Conservation (phyloP, 1,140 invertebrate species). For the Teleogryllus occipitalis region DNA sequence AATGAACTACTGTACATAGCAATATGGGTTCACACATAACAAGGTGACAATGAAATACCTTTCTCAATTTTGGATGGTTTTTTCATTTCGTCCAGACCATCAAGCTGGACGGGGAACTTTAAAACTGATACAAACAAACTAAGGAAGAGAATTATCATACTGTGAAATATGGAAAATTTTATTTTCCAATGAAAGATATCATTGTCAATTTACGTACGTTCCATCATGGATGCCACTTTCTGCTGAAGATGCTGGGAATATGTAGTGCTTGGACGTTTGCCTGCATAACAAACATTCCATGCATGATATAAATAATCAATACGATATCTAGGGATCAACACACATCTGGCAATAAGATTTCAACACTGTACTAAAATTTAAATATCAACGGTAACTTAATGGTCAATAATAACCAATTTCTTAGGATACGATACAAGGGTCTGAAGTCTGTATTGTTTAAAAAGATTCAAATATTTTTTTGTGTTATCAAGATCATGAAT, state of each 20-base stretch:
- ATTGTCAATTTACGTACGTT: conserved; percentile 39
- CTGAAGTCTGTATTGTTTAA: too few relatives aligned
- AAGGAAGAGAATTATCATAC: not conserved
- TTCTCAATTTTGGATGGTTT: not conserved
- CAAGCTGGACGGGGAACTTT: not conserved
- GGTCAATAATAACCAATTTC: too few relatives aligned
- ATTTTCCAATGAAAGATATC: conserved; percentile 5
- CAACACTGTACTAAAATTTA: too few relatives aligned
- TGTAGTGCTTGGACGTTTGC: conserved; percentile 41
- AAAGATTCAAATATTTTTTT: too few relatives aligned
- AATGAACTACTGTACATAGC: not conserved
- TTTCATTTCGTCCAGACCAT: not conserved
- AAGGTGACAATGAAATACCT: not conserved
- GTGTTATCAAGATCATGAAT: too few relatives aligned
- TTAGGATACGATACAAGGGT: too few relatives aligned
- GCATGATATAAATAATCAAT: conserved; percentile 2
- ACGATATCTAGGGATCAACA: not conserved
- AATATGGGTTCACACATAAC: not conserved
- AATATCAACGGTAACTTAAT: too few relatives aligned
- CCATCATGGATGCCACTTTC: conserved; percentile 43
- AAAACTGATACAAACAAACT: not conserved
- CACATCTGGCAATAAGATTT: not conserved
- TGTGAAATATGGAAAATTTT: not conserved
- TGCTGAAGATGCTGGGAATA: conserved; percentile 45
- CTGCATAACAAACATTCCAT: conserved; percentile 28